Base-by-base conservation (phyloP, 2,888 invertebrate species). In the Netelia melanura region DNA sequence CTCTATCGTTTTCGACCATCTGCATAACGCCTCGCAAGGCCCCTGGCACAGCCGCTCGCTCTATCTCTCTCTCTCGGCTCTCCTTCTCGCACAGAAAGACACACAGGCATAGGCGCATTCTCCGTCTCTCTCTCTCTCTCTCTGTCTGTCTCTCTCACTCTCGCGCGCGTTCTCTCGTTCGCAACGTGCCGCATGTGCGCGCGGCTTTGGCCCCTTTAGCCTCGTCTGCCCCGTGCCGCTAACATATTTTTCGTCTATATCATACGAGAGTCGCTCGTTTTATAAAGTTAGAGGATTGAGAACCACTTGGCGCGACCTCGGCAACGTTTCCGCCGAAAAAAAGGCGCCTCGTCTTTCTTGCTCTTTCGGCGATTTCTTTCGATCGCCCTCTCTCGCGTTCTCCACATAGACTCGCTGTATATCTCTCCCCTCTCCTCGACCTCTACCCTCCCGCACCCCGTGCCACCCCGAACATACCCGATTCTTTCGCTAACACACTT, bases 291-390 rank as follows among this genome's bases (percentile, higher is more conserved):
- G 65, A 30, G 30, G 61, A 74, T 56, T 88, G 88, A 88, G 88
- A 88, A 87, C 88, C 88, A 74, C 88, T 87, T 81, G 68, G 79
- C 82, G 87, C 89, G 91, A 89, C 90, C 92, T 91, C 90, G 90
- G 90, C 90, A 91, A 89, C 87, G 88, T 90, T 92, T 92, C 91
- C 91, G 90, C 88, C 89, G 89, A 90, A 89, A 90, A 88, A 87
- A 86, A 80, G 54, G 74, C 75, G 68, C 74, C 56, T 65, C 43
- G 62, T 85, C 79, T 67, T 71, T 71, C 85, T 85, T 79, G 38
- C 84, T 81, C 78, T 82, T 85, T 85, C 84, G 72, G 75, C 56
- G 62, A 82, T 82, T 79, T 85, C 78, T 75, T 70, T 67, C 61
- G 71, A 71, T 71, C 79, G 11, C 64, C 21, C 71, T 48, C 44